A percentile compares a stretch with the other conserved stretches of the same genome.
Evolutionary conservation across 2,797 vertebrate genomes (phyloP).

Genomic region (Diplodus sargus): DNA sequence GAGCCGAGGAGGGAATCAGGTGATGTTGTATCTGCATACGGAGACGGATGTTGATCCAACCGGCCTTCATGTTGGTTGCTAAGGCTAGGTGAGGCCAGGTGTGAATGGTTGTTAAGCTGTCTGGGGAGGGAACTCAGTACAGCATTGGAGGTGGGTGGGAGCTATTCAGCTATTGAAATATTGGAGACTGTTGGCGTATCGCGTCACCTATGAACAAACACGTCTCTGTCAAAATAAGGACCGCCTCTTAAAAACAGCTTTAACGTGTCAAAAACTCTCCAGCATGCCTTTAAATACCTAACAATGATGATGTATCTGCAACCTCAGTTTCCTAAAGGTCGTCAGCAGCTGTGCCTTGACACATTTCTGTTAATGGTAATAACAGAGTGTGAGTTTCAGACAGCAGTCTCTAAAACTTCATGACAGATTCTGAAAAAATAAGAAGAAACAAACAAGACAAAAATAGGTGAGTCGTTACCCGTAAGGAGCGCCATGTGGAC

Average conservation of each 20-base stretch:
- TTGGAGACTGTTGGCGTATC: too few species aligned
- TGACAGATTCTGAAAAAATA: background rate
- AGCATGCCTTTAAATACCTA: background rate
- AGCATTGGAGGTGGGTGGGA: too few species aligned
- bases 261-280: background rate
- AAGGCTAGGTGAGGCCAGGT: too few species aligned
- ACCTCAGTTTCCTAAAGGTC: background rate
- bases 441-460: conserved; percentile 27
- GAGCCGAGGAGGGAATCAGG: too few species aligned
- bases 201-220: too few species aligned
- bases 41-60: too few species aligned
- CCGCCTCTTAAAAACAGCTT: background rate
- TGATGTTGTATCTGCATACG: too few species aligned
- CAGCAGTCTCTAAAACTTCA: background rate
- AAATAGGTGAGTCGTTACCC: conserved; percentile 50
- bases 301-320: background rate
- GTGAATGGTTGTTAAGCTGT: too few species aligned
- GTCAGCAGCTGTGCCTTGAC: background rate
- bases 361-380: background rate
- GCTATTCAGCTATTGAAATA: too few species aligned
- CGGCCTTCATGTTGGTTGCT: too few species aligned
- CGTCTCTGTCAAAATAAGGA: background rate
- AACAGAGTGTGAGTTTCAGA: background rate
- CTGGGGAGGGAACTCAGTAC: too few species aligned
- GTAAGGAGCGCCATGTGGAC: conserved; percentile 49